Conservation (phyloP, 1,140 invertebrate genomes). For the Calycopis cecrops region DNA sequence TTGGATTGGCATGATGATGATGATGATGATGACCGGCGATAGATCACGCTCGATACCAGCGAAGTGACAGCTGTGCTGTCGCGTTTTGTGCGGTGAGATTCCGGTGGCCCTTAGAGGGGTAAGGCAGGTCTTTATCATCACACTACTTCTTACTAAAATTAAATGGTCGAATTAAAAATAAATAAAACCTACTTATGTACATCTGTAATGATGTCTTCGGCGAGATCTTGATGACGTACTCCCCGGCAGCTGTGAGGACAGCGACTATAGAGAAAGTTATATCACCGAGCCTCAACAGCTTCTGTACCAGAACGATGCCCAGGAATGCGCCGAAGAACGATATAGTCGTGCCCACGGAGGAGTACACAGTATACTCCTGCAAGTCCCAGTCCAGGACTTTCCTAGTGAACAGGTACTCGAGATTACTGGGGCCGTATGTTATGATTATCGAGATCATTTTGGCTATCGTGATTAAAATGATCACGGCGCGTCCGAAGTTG, state of each 20-base stretch:
- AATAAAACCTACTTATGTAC: conserved; percentile 76
- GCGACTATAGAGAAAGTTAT: conserved; percentile 55
- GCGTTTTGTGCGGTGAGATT: too few species aligned
- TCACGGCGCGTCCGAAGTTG: conserved; percentile 76
- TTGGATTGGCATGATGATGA: too few species aligned
- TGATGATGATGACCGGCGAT: too few species aligned
- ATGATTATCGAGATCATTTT: conserved; percentile 75
- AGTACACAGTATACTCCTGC: conserved; percentile 75
- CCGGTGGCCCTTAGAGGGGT: too few species aligned
- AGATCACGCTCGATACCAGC: too few species aligned
- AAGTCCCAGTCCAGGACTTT: conserved; percentile 81
- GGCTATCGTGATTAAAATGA: conserved; percentile 76
- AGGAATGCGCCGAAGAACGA: conserved; percentile 73
- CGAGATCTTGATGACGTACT: conserved; percentile 72
- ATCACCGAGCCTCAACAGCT: conserved; percentile 59
- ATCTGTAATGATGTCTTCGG: conserved; percentile 78
- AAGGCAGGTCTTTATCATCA: too few species aligned
- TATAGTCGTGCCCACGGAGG: conserved; percentile 48
- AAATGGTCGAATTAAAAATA: conserved; percentile 1
- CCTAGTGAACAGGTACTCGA: conserved; percentile 80
- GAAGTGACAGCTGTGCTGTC: too few species aligned
- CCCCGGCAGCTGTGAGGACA: conserved; percentile 50
- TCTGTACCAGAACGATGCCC: conserved; percentile 74
- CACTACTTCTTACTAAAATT: too few species aligned
- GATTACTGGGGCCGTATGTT: conserved; percentile 70